A percentile compares a stretch with the other conserved stretches of the same genome.
Evolutionary conservation across 1,140 invertebrate genomes (phyloP).

Genomic region (Galleria mellonella): DNA sequence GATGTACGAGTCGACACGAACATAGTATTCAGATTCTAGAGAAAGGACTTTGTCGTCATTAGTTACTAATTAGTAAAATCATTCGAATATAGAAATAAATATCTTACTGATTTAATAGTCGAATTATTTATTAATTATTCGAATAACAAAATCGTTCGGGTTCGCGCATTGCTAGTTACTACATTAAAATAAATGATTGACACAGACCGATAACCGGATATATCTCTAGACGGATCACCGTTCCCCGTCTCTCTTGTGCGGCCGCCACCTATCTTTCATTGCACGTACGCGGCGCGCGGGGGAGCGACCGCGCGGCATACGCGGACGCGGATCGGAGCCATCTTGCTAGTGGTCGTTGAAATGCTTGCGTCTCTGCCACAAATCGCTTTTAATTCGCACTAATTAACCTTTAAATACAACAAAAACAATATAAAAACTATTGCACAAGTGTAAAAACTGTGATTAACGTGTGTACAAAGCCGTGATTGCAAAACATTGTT

Average conservation of each 20-base stretch:
- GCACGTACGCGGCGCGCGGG: constrained; percentile 63
- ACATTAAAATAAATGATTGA: no score
- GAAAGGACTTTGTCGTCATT: no score
- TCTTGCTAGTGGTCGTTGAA: constrained; percentile 66
- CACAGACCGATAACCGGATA: constrained; percentile 5
- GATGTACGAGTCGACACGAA: no score
- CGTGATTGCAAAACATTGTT: constrained; percentile 38
- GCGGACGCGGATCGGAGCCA: constrained; percentile 43
- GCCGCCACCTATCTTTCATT: constrained; percentile 70
- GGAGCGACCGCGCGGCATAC: constrained; percentile 57
- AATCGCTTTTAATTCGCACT: constrained; percentile 61
- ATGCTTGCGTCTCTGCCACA: constrained; percentile 62
- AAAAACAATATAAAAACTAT: constrained; percentile 24
- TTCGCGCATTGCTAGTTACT: no score
- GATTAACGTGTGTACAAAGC: constrained; percentile 21
- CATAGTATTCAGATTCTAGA: no score
- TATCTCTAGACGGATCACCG: constrained; percentile 41
- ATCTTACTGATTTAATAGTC: no score
- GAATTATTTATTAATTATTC: no score
- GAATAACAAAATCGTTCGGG: no score
- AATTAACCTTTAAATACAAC: constrained; percentile 57
- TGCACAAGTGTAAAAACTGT: constrained; percentile 29
- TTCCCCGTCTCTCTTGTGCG: constrained; percentile 33
- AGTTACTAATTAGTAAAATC: no score
- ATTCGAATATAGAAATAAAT: no score